Conservation (phyloP, 2,888 invertebrate species). For the Cryptocheilus praepositus region DNA sequence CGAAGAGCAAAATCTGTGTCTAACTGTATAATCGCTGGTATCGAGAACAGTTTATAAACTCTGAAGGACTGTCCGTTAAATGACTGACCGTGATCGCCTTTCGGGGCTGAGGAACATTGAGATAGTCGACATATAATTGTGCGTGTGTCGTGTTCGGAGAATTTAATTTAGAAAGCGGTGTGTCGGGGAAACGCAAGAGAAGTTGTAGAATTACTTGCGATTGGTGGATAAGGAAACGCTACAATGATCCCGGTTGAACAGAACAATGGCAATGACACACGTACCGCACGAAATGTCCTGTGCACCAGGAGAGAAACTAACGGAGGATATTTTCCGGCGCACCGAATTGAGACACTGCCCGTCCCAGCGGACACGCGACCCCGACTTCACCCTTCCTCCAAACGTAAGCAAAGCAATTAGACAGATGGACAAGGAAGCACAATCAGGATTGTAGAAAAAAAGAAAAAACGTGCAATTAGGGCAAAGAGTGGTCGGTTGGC, state of each 20-base stretch:
- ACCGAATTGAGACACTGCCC: conserved; percentile 30
- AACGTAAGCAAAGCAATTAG: conserved; percentile 54
- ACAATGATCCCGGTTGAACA: too few relatives aligned
- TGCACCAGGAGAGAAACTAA: too few relatives aligned
- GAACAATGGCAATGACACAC: too few relatives aligned
- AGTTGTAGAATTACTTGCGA: too few relatives aligned
- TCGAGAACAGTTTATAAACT: not conserved
- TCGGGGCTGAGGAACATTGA: too few relatives aligned
- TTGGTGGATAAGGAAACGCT: too few relatives aligned
- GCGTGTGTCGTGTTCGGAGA: too few relatives aligned
- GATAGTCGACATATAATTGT: too few relatives aligned
- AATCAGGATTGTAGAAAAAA: conserved; percentile 3
- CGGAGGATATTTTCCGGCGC: conserved; percentile 33
- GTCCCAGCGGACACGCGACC: conserved; percentile 37
- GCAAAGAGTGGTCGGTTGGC: conserved; percentile 51
- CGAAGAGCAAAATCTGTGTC: not conserved
- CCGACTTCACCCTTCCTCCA: conserved; percentile 22
- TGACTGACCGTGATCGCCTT: not conserved
- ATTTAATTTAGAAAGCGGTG: too few relatives aligned
- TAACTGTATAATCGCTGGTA: not conserved
- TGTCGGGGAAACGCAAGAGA: too few relatives aligned
- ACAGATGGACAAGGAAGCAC: conserved; percentile 43
- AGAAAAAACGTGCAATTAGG: conserved; percentile 34
- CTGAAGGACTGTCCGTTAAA: not conserved
- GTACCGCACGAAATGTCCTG: too few relatives aligned